phyloP scores from a whole-genome alignment of 37 sponge, comb jelly and placozoan genomes.

The Amphimedon queenslandica region DNA sequence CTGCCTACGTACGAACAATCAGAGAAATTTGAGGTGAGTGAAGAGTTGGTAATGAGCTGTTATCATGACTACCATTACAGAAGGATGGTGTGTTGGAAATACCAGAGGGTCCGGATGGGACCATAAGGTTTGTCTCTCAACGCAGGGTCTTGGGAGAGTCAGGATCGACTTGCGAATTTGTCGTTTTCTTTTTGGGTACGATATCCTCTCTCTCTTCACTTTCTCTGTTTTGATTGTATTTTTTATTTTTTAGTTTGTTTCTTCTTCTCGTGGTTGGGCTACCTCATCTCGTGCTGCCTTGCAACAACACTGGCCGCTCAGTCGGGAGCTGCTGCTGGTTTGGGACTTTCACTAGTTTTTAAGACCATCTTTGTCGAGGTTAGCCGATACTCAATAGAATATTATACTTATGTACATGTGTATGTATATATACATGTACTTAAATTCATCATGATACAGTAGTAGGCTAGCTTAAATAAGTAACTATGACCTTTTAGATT shows the following conservation, averaged over 20 bases:
- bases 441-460: too few relatives aligned
- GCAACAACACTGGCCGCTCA: slow-evolving; percentile 65
- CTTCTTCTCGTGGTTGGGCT: slow-evolving; percentile 65
- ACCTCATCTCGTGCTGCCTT: slow-evolving; percentile 61
- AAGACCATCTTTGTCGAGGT: slow-evolving; percentile 62
- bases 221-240: neutral
- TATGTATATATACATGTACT: too few relatives aligned
- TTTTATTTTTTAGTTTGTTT: slow-evolving; percentile 42
- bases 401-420: too few relatives aligned
- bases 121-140: neutral
- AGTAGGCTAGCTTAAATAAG: too few relatives aligned
- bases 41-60: neutral
- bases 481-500: too few relatives aligned
- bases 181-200: slow-evolving; percentile 43
- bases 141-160: too few relatives aligned
- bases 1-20: slow-evolving; percentile 62
- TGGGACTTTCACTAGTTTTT: slow-evolving; percentile 63
- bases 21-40: slow-evolving; percentile 39
- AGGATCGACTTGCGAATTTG: slow-evolving; percentile 35
- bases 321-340: slow-evolving; percentile 70
- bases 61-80: neutral
- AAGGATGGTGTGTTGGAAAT: slow-evolving; percentile 48
- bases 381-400: too few relatives aligned
- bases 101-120: neutral
- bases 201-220: slow-evolving; percentile 4